These are phyloP conservation scores for Hesperia comma DNA, from an alignment of 2,888 invertebrate genomes.

Conservation along the genomic window DNA sequence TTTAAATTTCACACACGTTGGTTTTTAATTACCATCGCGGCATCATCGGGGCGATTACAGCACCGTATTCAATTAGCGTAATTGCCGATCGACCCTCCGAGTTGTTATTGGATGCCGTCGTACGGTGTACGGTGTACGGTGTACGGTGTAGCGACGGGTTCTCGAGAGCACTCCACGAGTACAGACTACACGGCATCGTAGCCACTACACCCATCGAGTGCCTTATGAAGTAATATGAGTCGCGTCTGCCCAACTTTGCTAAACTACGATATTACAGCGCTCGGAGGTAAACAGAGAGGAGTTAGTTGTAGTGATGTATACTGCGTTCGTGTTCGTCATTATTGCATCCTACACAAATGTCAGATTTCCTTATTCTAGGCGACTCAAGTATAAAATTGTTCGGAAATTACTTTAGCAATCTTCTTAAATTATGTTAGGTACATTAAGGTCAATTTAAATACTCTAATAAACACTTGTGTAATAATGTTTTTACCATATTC, in stretches of 20 bases:
- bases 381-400: no score
- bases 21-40: constrained; percentile 18
- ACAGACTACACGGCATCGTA: neutral
- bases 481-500: no score
- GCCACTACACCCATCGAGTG: neutral
- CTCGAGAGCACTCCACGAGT: neutral
- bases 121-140: neutral
- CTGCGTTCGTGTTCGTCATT: no score
- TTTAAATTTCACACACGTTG: constrained; percentile 25
- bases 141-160: neutral
- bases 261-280: neutral
- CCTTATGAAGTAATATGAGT: neutral
- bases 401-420: no score
- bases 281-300: no score
- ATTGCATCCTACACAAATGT: no score
- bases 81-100: constrained; percentile 21
- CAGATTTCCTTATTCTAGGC: no score
- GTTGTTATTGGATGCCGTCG: constrained; percentile 5
- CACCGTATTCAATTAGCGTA: constrained; percentile 24
- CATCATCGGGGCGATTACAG: constrained; percentile 20
- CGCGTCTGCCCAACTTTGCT: neutral
- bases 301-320: no score
- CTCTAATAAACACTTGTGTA: no score
- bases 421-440: no score
- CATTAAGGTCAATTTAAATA: no score